phyloP scores from a whole-genome alignment of 1,140 invertebrate genomes.

The Drosophila murphyi region DNA sequence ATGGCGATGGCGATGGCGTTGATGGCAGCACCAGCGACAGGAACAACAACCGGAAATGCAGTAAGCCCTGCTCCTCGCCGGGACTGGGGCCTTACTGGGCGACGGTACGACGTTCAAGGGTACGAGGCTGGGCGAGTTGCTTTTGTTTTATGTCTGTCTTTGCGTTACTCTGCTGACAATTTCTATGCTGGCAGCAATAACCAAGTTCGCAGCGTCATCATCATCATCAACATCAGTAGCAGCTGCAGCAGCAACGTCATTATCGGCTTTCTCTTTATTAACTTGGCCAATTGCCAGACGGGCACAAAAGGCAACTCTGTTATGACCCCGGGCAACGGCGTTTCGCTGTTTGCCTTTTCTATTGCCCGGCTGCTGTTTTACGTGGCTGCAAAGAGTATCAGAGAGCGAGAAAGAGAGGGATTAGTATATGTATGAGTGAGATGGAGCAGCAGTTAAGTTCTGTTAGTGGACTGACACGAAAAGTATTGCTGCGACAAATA shows the following conservation, averaged over 20 bases:
- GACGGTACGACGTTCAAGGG: too few species aligned
- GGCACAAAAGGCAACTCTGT: conserved; percentile 56
- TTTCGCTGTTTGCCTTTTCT: conserved; percentile 50
- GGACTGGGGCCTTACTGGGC: not conserved
- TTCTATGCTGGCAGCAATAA: conserved; percentile 74
- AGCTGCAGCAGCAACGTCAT: conserved; percentile 71
- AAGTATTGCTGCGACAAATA: conserved; percentile 77
- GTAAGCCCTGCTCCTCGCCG: conserved; percentile 54
- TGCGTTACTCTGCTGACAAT: conserved; percentile 27
- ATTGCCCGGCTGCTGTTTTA: conserved; percentile 56
- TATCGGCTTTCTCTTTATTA: conserved; percentile 73
- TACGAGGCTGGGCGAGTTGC: conserved; percentile 1
- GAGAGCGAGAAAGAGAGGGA: conserved; percentile 27
- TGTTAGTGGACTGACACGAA: conserved; percentile 75
- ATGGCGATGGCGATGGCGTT: conserved; percentile 44
- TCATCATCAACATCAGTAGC: conserved; percentile 60
- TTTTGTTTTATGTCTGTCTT: conserved; percentile 35
- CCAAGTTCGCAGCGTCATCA: conserved; percentile 79
- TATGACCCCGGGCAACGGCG: conserved; percentile 23
- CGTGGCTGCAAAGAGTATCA: conserved; percentile 56
- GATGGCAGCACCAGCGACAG: conserved; percentile 46
- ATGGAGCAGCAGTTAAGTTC: conserved; percentile 52
- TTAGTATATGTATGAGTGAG: conserved; percentile 6
- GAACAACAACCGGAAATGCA: conserved; percentile 78
- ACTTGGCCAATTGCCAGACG: conserved; percentile 79